These are phyloP conservation scores for Crocuta crocuta DNA, from an alignment of 2,113 vertebrate genomes.

Conservation along the genomic window DNA sequence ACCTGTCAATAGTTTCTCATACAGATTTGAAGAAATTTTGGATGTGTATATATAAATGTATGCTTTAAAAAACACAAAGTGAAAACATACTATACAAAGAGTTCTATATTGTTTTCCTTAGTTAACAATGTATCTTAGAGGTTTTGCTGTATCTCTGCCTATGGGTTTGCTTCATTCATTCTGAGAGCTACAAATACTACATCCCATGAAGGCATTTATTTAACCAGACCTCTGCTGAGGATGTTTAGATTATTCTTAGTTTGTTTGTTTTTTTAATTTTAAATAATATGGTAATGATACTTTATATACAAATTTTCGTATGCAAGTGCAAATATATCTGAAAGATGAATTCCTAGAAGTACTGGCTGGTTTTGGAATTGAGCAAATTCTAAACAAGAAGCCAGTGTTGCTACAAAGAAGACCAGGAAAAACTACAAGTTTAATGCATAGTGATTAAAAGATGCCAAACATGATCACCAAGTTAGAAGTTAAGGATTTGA, in stretches of 20 bases:
- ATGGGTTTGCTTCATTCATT: neutral
- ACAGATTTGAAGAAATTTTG: constrained; percentile 15
- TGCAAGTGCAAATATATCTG: constrained; percentile 12
- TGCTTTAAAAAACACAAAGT: constrained; percentile 32
- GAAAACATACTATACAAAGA: neutral
- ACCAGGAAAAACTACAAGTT: neutral
- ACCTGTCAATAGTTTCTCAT: neutral
- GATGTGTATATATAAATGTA: neutral
- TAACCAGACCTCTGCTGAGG: neutral
- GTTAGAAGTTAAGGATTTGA: constrained; percentile 54
- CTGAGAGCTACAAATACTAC: neutral
- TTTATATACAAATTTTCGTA: neutral
- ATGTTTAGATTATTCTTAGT: constrained; percentile 32
- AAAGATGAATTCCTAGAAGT: constrained; percentile 30
- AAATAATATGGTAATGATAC: constrained; percentile 6
- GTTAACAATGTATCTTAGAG: constrained; percentile 8
- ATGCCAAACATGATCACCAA: neutral
- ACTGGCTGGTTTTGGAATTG: neutral
- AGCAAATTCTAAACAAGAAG: constrained; percentile 53
- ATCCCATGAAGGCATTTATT: neutral
- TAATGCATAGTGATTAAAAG: constrained; percentile 47
- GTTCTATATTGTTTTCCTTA: constrained; percentile 32
- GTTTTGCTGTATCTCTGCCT: neutral
- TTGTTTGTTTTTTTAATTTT: neutral
- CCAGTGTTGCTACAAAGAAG: constrained; percentile 18